phyloP scores from a whole-genome alignment of 2,888 invertebrate species.

The Stenurella melanura region DNA sequence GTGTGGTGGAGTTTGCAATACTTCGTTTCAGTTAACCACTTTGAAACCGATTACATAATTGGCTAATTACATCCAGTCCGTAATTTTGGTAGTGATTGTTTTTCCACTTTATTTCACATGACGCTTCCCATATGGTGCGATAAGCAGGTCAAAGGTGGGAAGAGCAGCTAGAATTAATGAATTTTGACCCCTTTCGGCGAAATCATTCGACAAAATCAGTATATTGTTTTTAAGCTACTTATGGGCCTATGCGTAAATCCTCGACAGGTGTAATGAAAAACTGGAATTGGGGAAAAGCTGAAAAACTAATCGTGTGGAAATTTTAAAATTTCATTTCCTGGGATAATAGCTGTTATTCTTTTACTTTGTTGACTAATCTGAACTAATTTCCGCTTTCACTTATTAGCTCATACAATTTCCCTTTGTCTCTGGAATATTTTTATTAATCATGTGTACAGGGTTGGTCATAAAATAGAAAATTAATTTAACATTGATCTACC shows the following conservation, averaged over 20 bases:
- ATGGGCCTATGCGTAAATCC: background rate
- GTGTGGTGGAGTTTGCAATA: background rate
- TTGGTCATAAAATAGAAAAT: too few relatives aligned
- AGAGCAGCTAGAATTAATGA: background rate
- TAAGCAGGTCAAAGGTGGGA: background rate
- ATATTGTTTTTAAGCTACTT: background rate
- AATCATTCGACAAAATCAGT: background rate
- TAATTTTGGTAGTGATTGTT: background rate
- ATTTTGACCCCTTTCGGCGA: background rate
- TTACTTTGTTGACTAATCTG: too few relatives aligned
- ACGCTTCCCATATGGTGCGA: background rate
- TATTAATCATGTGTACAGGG: too few relatives aligned
- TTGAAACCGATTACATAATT: background rate
- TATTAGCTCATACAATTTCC: too few relatives aligned
- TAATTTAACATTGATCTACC: too few relatives aligned
- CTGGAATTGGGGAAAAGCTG: background rate
- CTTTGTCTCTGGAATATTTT: too few relatives aligned
- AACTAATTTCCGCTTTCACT: too few relatives aligned
- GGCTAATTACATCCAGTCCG: background rate
- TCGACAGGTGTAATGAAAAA: background rate
- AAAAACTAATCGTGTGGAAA: too few relatives aligned
- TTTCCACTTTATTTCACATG: constrained; percentile 1
- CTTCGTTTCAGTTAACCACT: background rate
- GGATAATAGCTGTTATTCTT: too few relatives aligned
- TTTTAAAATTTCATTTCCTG: too few relatives aligned